Base-by-base conservation (phyloP, 2,797 vertebrate genomes). In the Rhynchonycteris naso region DNA sequence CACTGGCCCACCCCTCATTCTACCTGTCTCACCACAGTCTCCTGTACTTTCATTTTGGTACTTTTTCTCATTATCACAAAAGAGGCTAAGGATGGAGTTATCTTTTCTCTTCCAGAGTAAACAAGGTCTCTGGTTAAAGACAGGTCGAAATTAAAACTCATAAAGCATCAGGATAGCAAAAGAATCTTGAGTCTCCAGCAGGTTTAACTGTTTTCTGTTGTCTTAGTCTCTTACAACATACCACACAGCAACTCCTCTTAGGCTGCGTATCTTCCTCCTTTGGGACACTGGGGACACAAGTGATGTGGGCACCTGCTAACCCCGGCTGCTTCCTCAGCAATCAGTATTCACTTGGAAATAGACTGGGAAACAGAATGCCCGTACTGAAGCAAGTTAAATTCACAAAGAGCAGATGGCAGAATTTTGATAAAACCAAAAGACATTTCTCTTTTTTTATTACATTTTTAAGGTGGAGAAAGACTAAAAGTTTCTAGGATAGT, bases 271-370 rank as follows among this genome's bases (percentile, higher is more conserved):
- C 61, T 92, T 68, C 47, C 50, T 91, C 18, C 47, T 56, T 52
- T 19, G 11, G 88, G 68, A 85, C 21, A 16, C 19, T 72, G 10
- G 56, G 22, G 65, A n/a, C 43, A 7, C 38, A 16, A 54, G 4
- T 63, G 74, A 47, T 38, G 24, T 3, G 30, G 54, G 13, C 66
- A 26, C n/a, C 75, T 19, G 2, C n/a, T 63, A 33, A 35, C 5
- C 30, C 38, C 65, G 50, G 3, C 68, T 90, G 43, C 82, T 54
- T 80, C 56, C 21, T 74, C 87, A 33, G 61, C 24, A 68, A 54
- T 69, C 59, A 65, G 10, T 65, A 50, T 87, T 79, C 56, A 69
- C 71, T 93, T 91, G n/a, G 50, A 97, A 93, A 89, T 84, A 93
- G 38, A 35, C 30, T 28, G 33, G 78, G 80, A 87, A 91, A 33